A percentile compares a stretch with the other conserved stretches of the same genome.
Conservation (phyloP, 2,888 invertebrate species). For the Gari tellinella region DNA sequence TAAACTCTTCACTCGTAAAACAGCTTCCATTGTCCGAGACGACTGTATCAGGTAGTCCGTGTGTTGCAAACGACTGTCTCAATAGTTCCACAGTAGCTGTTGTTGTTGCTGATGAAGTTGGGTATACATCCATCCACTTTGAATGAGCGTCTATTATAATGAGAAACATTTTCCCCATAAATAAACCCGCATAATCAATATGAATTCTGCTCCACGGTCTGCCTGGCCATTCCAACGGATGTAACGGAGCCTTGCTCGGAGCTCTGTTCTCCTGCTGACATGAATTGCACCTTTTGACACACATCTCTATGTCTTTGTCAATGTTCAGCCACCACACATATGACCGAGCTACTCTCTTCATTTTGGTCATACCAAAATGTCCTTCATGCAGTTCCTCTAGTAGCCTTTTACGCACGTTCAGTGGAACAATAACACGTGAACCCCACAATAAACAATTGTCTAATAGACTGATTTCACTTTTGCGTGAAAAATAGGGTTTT, state of each 20-base stretch:
- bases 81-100: conserved; percentile 42
- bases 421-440: conserved; percentile 1
- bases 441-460: conserved; percentile 9
- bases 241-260: too few relatives aligned
- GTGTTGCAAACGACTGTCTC: conserved; percentile 45
- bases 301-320: conserved; percentile 51
- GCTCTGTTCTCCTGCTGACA: too few relatives aligned
- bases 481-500: too few relatives aligned
- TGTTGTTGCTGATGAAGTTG: conserved; percentile 31
- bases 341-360: conserved; percentile 59
- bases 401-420: background rate
- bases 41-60: conserved; percentile 56
- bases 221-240: too few relatives aligned
- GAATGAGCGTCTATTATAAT: too few relatives aligned
- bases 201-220: too few relatives aligned
- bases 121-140: conserved; percentile 33
- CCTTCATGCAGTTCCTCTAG: conserved; percentile 21
- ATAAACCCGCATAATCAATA: too few relatives aligned
- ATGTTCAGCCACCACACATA: conserved; percentile 66
- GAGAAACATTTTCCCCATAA: too few relatives aligned
- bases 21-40: conserved; percentile 63
- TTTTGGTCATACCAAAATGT: conserved; percentile 59
- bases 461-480: too few relatives aligned
- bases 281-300: too few relatives aligned
- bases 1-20: conserved; percentile 58